A percentile compares a stretch with the other conserved stretches of the same genome.
These are phyloP conservation scores for Aelia acuminata DNA, from an alignment of 2,888 invertebrate genomes.

Conservation along the genomic window DNA sequence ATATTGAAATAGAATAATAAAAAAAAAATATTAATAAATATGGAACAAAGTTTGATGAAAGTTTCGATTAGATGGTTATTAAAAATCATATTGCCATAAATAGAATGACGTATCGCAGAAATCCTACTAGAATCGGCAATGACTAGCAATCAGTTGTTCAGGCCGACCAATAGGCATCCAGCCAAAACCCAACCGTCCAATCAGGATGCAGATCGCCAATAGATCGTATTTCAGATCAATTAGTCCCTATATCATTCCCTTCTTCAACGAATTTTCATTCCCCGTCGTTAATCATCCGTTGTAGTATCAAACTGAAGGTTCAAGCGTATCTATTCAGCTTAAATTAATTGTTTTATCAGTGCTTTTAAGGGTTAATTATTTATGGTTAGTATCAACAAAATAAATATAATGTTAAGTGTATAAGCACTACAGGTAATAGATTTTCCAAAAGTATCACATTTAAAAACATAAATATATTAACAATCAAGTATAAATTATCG, in stretches of 20 bases:
- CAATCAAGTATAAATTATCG: too few relatives aligned
- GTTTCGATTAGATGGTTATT: not conserved
- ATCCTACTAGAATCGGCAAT: not conserved
- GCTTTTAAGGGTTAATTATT: too few relatives aligned
- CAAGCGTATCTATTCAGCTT: not conserved
- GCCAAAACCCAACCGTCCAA: not conserved
- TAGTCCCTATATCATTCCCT: slow-evolving; percentile 1
- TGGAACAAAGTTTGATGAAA: not conserved
- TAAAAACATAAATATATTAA: too few relatives aligned
- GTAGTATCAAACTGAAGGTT: not conserved
- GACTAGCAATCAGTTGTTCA: not conserved
- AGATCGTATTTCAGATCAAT: slow-evolving; percentile 41
- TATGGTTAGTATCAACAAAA: too few relatives aligned
- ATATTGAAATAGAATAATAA: too few relatives aligned
- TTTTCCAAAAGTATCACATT: too few relatives aligned
- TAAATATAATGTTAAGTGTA: too few relatives aligned
- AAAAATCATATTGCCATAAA: not conserved
- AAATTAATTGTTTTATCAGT: too few relatives aligned
- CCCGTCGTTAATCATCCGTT: not conserved
- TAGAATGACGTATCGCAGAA: not conserved
- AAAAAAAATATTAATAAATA: too few relatives aligned
- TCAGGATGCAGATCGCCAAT: slow-evolving; percentile 12
- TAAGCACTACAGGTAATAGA: too few relatives aligned
- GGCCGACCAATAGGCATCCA: not conserved
- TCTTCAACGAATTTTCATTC: not conserved